Percentiles rank a stretch among this genome's conserved stretches.
Conservation (phyloP, 2,797 vertebrate species). For the Percopsis omiscomaycus region DNA sequence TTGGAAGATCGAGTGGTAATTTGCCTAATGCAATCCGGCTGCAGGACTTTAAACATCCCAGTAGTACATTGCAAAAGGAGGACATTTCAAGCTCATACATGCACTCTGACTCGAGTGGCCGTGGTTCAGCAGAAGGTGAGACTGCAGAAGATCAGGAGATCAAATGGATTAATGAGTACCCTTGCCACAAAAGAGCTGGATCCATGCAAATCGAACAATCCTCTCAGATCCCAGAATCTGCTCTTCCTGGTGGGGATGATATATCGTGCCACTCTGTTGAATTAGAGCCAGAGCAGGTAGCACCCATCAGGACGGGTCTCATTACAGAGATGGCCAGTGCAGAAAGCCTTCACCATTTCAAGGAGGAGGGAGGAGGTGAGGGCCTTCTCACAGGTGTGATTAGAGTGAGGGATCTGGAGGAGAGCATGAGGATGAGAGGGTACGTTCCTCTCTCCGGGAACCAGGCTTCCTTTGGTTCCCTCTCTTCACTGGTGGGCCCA, state of each 20-base stretch:
- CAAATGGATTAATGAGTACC: slow-evolving; percentile 84
- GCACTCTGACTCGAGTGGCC: slow-evolving; percentile 82
- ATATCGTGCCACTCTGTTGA: slow-evolving; percentile 80
- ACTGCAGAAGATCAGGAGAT: slow-evolving; percentile 91
- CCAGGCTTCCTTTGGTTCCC: slow-evolving; percentile 61
- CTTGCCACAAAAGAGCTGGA: slow-evolving; percentile 69
- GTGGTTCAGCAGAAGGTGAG: slow-evolving; percentile 86
- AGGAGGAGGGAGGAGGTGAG: slow-evolving; percentile 74
- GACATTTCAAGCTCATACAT: slow-evolving; percentile 63
- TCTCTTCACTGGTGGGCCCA: slow-evolving; percentile 64
- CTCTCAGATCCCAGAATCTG: slow-evolving; percentile 73
- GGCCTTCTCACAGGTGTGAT: slow-evolving; percentile 65
- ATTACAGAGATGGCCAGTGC: slow-evolving; percentile 64
- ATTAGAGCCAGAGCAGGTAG: slow-evolving; percentile 49
- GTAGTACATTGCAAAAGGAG: slow-evolving; percentile 57
- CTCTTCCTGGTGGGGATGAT: slow-evolving; percentile 77
- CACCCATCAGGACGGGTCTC: slow-evolving; percentile 49
- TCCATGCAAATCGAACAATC: slow-evolving; percentile 50
- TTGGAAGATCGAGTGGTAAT: slow-evolving; percentile 40
- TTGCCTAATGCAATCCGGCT: slow-evolving; percentile 53
- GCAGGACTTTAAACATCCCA: slow-evolving; percentile 59
- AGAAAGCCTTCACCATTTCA: slow-evolving; percentile 74
- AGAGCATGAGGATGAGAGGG: slow-evolving; percentile 64
- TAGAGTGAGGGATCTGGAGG: slow-evolving; percentile 65
- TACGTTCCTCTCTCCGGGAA: slow-evolving; percentile 61